Percentiles rank a stretch among this genome's conserved stretches.
Conservation (phyloP, 2,888 invertebrate species). For the Disparrhopalites patrizii region DNA sequence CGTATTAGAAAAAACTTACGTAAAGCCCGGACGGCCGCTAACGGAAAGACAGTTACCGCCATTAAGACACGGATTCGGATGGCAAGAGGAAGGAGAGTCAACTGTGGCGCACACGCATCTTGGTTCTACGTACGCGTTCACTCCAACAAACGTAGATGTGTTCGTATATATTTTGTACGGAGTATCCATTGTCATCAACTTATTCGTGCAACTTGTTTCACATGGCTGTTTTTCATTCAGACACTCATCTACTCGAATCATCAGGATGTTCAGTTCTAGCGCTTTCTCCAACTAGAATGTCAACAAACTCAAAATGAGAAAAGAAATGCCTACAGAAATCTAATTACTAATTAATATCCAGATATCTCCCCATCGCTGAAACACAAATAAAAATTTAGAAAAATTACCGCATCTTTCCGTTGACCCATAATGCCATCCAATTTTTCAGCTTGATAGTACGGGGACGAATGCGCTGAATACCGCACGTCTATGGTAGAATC, state of each 20-base stretch:
- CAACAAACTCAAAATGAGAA: neutral
- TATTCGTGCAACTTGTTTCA: slow-evolving; percentile 71
- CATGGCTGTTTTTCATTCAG: slow-evolving; percentile 68
- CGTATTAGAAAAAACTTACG: slow-evolving; percentile 9
- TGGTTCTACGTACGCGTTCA: slow-evolving; percentile 75
- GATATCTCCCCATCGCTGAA: neutral
- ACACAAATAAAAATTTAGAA: too few relatives aligned
- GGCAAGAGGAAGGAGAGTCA: slow-evolving; percentile 51
- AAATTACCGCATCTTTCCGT: slow-evolving; percentile 58
- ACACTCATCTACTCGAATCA: slow-evolving; percentile 91
- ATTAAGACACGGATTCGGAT: slow-evolving; percentile 48
- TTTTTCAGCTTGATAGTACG: slow-evolving; percentile 83
- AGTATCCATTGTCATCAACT: slow-evolving; percentile 62
- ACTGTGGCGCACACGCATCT: slow-evolving; percentile 59
- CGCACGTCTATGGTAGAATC: slow-evolving; percentile 69
- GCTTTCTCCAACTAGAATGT: slow-evolving; percentile 59
- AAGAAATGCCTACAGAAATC: too few relatives aligned
- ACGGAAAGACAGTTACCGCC: slow-evolving; percentile 40
- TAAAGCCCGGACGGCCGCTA: slow-evolving; percentile 33
- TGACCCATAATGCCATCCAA: slow-evolving; percentile 78
- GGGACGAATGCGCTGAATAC: slow-evolving; percentile 90
- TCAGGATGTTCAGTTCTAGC: slow-evolving; percentile 68
- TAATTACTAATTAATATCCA: too few relatives aligned
- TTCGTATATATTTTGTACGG: slow-evolving; percentile 87
- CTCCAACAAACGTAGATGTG: slow-evolving; percentile 88